phyloP scores from a whole-genome alignment of 2,113 vertebrate genomes.

The Cygnus atratus region DNA sequence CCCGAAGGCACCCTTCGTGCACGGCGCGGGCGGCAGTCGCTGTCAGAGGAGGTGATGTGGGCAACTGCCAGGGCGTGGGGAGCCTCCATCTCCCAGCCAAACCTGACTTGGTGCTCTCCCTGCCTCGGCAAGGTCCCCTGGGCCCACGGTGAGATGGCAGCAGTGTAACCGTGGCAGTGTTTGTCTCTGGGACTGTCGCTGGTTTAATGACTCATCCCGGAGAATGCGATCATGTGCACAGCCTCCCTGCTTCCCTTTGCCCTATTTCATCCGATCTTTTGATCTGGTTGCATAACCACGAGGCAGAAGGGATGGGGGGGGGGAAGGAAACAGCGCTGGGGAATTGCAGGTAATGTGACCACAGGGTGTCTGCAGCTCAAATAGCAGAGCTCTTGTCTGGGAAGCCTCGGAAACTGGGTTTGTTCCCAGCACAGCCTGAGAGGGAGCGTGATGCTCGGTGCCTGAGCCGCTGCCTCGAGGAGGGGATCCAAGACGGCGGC shows the following conservation, averaged over 20 bases:
- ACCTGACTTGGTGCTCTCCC: neutral
- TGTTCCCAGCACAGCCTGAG: neutral
- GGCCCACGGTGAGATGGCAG: conserved; percentile 48
- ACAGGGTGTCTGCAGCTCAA: conserved; percentile 1
- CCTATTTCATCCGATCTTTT: conserved; percentile 68
- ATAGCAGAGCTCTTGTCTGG: conserved; percentile 27
- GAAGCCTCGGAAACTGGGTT: conserved; percentile 1
- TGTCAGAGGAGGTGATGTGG: neutral
- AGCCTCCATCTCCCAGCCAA: neutral
- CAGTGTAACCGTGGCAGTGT: conserved; percentile 49
- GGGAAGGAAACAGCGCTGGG: neutral
- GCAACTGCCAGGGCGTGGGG: neutral
- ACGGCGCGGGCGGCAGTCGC: neutral
- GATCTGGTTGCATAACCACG: conserved; percentile 62
- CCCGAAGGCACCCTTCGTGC: neutral
- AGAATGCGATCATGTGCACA: conserved; percentile 49
- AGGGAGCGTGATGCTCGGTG: neutral
- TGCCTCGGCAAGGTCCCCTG: conserved; percentile 26
- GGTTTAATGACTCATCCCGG: conserved; percentile 61
- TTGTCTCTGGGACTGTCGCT: conserved; percentile 50
- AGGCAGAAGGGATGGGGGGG: neutral
- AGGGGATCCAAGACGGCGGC: neutral
- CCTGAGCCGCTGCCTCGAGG: neutral
- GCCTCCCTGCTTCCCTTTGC: conserved; percentile 65
- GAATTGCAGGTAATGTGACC: conserved; percentile 32